phyloP scores from a whole-genome alignment of 2,888 invertebrate genomes.

The Amiota minor region DNA sequence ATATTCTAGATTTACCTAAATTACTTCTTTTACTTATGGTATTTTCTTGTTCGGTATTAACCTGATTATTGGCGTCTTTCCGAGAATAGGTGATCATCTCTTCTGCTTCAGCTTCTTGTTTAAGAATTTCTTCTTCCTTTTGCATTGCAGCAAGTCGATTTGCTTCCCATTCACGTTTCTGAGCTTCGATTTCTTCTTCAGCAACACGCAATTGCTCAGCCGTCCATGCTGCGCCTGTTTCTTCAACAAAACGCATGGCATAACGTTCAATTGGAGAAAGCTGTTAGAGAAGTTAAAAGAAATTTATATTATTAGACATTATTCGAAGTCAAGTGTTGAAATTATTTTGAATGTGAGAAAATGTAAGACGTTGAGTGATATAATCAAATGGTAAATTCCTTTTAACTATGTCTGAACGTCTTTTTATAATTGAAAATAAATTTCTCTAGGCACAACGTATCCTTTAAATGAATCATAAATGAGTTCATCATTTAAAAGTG shows the following conservation, averaged over 20 bases:
- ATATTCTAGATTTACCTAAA: conserved; percentile 30
- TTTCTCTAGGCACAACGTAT: conserved; percentile 53
- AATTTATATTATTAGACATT: background rate
- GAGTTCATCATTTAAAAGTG: conserved; percentile 23
- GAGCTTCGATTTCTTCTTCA: conserved; percentile 88
- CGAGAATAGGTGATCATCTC: conserved; percentile 83
- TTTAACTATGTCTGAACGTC: conserved; percentile 73
- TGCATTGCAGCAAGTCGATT: conserved; percentile 83
- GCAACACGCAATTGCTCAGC: conserved; percentile 91
- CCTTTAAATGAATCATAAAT: conserved; percentile 36
- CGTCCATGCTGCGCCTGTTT: conserved; percentile 83
- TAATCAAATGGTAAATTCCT: conserved; percentile 63
- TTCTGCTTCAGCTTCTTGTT: conserved; percentile 77
- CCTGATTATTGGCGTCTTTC: conserved; percentile 88
- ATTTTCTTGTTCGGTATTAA: conserved; percentile 77
- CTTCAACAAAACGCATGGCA: conserved; percentile 94
- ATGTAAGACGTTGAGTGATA: conserved; percentile 73
- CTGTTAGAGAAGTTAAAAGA: conserved; percentile 74
- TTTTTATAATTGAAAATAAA: conserved; percentile 35
- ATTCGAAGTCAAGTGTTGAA: conserved; percentile 6
- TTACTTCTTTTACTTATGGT: conserved; percentile 50
- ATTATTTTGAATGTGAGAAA: conserved; percentile 3
- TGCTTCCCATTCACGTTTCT: conserved; percentile 91
- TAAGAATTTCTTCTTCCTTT: conserved; percentile 79
- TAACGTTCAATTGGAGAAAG: conserved; percentile 94